These are phyloP conservation scores for Mirounga angustirostris DNA, from an alignment of 2,113 vertebrate genomes.

Conservation along the genomic window DNA sequence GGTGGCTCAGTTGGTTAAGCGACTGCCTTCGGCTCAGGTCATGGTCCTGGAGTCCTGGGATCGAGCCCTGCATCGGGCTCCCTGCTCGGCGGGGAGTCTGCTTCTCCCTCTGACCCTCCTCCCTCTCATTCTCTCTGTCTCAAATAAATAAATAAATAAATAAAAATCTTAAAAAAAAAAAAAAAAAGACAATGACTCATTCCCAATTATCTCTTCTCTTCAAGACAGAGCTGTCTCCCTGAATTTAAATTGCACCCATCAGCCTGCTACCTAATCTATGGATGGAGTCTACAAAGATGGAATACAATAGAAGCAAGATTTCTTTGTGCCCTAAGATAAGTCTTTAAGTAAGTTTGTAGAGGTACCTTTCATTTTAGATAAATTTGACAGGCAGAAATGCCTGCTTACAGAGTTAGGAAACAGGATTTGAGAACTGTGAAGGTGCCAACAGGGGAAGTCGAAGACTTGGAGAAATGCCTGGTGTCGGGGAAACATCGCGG, in stretches of 20 bases:
- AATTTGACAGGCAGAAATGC: neutral
- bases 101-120: too few relatives aligned
- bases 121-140: too few relatives aligned
- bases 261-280: neutral
- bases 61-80: too few relatives aligned
- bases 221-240: constrained; percentile 17
- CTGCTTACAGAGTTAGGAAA: neutral
- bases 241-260: constrained; percentile 19
- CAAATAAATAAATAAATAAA: too few relatives aligned
- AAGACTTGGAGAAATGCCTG: neutral
- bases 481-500: neutral
- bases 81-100: too few relatives aligned
- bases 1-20: too few relatives aligned
- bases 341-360: neutral
- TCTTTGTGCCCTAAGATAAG: neutral
- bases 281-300: neutral
- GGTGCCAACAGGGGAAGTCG: neutral
- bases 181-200: constrained; percentile 51
- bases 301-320: neutral
- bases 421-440: neutral
- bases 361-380: neutral
- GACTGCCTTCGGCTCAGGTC: too few relatives aligned
- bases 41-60: too few relatives aligned
- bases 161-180: too few relatives aligned
- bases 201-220: constrained; percentile 46